A percentile compares a stretch with the other conserved stretches of the same genome.
phyloP scores from a whole-genome alignment of 2,113 vertebrate genomes.

The Pachypanchax playfairii region DNA sequence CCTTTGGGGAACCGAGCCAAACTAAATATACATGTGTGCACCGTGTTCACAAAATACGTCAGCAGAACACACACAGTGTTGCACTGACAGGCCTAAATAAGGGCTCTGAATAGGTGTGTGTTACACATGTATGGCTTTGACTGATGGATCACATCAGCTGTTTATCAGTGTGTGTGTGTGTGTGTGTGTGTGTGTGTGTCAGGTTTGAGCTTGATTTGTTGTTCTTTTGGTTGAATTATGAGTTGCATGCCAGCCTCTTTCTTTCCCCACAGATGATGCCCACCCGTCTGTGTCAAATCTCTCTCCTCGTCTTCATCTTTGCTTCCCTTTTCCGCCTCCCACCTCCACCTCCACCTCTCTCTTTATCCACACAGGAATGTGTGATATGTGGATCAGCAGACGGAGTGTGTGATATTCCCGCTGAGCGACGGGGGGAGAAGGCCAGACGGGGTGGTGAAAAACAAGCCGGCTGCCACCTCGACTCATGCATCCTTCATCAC shows the following conservation, averaged over 20 bases:
- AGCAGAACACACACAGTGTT: not conserved
- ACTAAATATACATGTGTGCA: conserved; percentile 24
- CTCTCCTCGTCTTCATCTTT: conserved; percentile 44
- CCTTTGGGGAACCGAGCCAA: conserved; percentile 34
- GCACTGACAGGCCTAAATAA: conserved; percentile 20
- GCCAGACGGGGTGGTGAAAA: conserved; percentile 55
- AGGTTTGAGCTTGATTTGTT: conserved; percentile 42
- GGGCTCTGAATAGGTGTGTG: not conserved
- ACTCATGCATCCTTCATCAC: conserved; percentile 49
- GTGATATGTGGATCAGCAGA: conserved; percentile 75
- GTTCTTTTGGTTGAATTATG: conserved; percentile 29
- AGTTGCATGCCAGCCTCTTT: conserved; percentile 39
- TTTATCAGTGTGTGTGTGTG: conserved; percentile 18
- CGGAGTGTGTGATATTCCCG: conserved; percentile 55
- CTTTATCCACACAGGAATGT: conserved; percentile 71
- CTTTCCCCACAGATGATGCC: conserved; percentile 30
- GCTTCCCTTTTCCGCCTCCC: conserved; percentile 23
- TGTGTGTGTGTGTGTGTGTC: conserved; percentile 11
- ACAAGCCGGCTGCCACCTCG: conserved; percentile 52
- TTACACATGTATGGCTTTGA: not conserved
- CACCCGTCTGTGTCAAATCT: conserved; percentile 43
- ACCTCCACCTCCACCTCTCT: conserved; percentile 21
- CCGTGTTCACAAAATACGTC: not conserved
- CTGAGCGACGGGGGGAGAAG: conserved; percentile 64
- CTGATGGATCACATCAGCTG: not conserved